Conservation (phyloP, 2,888 invertebrate genomes). For the Candidula unifasciata region DNA sequence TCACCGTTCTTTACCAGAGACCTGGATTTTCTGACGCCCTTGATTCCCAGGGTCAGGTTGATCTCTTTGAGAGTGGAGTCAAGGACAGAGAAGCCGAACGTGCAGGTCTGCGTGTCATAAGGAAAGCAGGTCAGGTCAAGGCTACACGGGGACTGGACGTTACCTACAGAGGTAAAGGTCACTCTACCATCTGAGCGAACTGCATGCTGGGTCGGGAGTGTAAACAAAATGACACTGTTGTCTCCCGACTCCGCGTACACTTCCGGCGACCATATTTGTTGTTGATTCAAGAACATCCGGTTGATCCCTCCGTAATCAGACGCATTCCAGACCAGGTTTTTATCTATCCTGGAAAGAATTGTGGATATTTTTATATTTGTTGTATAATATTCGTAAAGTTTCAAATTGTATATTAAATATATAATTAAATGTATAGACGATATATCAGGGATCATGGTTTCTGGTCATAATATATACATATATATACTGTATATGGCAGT, state of each 20-base stretch:
- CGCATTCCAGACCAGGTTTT: slow-evolving; percentile 32
- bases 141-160: slow-evolving; percentile 29
- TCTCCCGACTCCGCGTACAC: slow-evolving; percentile 5
- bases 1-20: slow-evolving; percentile 19
- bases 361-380: not conserved
- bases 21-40: not conserved
- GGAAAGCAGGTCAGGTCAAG: slow-evolving; percentile 48
- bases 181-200: slow-evolving; percentile 20
- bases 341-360: slow-evolving; percentile 23
- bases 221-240: not conserved
- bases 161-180: slow-evolving; percentile 1
- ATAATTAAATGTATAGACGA: too few relatives aligned
- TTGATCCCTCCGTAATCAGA: slow-evolving; percentile 27
- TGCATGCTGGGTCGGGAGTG: slow-evolving; percentile 13
- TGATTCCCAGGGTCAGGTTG: not conserved
- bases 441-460: too few relatives aligned
- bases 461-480: too few relatives aligned
- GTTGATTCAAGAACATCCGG: slow-evolving; percentile 11
- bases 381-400: not conserved
- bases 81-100: not conserved
- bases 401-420: not conserved
- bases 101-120: slow-evolving; percentile 37
- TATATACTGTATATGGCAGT: too few relatives aligned
- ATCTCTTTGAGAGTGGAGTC: slow-evolving; percentile 19
- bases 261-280: slow-evolving; percentile 33